A percentile compares a stretch with the other conserved stretches of the same genome.
Conservation (phyloP, 2,797 vertebrate species). For the Melanotaenia pygmaea region DNA sequence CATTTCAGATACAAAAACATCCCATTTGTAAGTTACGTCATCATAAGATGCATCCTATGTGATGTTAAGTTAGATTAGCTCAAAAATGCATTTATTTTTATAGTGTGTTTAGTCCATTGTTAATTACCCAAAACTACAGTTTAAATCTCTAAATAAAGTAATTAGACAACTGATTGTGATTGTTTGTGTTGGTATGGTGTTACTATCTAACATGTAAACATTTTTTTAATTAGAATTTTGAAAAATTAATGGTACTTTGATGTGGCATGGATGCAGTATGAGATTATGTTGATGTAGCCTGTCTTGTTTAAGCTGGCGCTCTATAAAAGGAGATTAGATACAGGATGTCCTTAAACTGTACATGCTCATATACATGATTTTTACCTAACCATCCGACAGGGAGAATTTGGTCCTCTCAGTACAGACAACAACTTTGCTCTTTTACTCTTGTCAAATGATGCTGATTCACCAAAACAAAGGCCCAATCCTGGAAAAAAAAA, state of each 20-base stretch:
- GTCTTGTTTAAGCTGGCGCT: conserved; percentile 43
- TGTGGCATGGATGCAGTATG: conserved; percentile 18
- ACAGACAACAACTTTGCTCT: conserved; percentile 47
- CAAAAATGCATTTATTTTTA: conserved; percentile 27
- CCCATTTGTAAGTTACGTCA: conserved; percentile 27
- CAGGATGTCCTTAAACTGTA: conserved; percentile 66
- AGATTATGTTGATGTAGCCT: conserved; percentile 25
- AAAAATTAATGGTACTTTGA: conserved; percentile 21
- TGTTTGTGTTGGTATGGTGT: conserved; percentile 22
- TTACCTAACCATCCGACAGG: conserved; percentile 66
- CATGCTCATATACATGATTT: conserved; percentile 73
- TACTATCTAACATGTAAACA: conserved; percentile 36
- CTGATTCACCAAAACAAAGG: conserved; percentile 38
- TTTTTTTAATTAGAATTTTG: neutral
- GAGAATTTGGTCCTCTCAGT: conserved; percentile 71
- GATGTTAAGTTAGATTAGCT: conserved; percentile 16
- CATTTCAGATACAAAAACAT: conserved; percentile 26
- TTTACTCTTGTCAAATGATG: conserved; percentile 42
- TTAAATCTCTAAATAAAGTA: conserved; percentile 16
- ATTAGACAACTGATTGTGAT: conserved; percentile 3
- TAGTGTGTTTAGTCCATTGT: conserved; percentile 24
- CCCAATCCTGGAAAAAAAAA: conserved; percentile 28
- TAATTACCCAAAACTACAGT: conserved; percentile 25
- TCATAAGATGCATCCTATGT: conserved; percentile 11
- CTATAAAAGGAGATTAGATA: conserved; percentile 64